Evolutionary conservation across 2,888 invertebrate species (phyloP).

Genomic region (Thelaira solivaga): DNA sequence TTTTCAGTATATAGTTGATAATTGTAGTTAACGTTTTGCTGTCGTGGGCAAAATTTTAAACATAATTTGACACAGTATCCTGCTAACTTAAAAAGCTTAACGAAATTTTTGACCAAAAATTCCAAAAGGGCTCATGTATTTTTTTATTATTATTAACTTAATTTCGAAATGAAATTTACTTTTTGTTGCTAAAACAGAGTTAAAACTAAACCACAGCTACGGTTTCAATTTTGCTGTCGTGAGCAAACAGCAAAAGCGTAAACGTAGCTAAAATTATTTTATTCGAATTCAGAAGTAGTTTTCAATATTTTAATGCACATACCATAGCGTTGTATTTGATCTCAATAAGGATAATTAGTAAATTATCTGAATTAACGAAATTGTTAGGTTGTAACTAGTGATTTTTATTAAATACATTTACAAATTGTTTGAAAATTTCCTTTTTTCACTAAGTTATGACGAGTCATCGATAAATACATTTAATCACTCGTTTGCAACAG

Average conservation of each 20-base stretch:
- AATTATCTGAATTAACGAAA: conserved; percentile 12
- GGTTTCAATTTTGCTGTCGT: conserved; percentile 72
- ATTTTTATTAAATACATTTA: background rate
- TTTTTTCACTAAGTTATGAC: background rate
- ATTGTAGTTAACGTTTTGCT: conserved; percentile 71
- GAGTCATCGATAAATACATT: background rate
- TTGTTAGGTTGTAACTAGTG: conserved; percentile 19
- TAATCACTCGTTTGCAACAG: background rate
- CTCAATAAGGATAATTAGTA: conserved; percentile 18
- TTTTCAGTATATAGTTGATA: background rate
- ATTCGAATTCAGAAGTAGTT: conserved; percentile 66
- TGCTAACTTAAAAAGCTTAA: background rate
- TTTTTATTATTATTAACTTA: background rate
- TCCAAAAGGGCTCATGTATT: background rate
- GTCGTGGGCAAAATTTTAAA: conserved; percentile 72
- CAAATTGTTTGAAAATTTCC: conserved; percentile 22
- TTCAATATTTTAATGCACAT: background rate
- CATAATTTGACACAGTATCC: background rate
- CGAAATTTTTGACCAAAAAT: background rate
- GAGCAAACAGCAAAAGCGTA: conserved; percentile 74
- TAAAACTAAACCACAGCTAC: conserved; percentile 63
- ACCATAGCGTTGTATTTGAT: conserved; percentile 19
- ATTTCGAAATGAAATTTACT: background rate
- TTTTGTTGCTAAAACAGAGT: background rate
- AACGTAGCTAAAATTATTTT: conserved; percentile 59